phyloP scores from a whole-genome alignment of 37 sponge, comb jelly and placozoan genomes.

The Ianthella basta region DNA sequence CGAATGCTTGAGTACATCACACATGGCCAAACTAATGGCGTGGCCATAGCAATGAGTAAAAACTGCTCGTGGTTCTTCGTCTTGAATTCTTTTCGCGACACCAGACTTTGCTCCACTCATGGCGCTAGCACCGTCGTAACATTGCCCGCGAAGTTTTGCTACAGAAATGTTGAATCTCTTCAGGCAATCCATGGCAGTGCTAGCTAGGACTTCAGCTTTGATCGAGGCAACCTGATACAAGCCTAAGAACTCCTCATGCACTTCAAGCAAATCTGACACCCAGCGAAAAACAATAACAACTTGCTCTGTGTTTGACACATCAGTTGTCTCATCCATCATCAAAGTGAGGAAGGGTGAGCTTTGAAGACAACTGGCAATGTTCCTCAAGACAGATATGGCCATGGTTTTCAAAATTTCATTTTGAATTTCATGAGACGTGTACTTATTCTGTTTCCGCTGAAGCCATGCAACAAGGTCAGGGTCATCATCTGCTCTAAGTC shows the following conservation, averaged over 20 bases:
- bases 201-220: constrained; percentile 17
- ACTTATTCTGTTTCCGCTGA: constrained; percentile 39
- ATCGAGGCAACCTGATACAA: constrained; percentile 33
- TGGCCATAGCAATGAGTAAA: constrained; percentile 28
- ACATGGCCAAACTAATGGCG: neutral
- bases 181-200: constrained; percentile 42
- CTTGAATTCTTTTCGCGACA: constrained; percentile 42
- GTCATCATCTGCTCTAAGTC: constrained; percentile 1
- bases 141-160: constrained; percentile 45
- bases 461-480: constrained; percentile 8
- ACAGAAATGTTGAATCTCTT: constrained; percentile 48
- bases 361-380: constrained; percentile 29
- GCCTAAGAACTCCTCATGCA: constrained; percentile 56
- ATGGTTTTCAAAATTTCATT: constrained; percentile 49
- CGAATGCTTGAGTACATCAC: neutral
- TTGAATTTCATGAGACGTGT: constrained; percentile 54
- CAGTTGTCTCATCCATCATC: constrained; percentile 61
- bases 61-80: constrained; percentile 41
- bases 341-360: constrained; percentile 46
- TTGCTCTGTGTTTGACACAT: constrained; percentile 54
- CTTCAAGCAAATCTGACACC: constrained; percentile 37
- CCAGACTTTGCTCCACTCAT: constrained; percentile 56
- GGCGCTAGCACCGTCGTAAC: constrained; percentile 66
- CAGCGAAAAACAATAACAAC: constrained; percentile 35
- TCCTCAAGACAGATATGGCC: constrained; percentile 43